Base-by-base conservation (phyloP, 2,888 invertebrate species). In the Megalurothrips usitatus region DNA sequence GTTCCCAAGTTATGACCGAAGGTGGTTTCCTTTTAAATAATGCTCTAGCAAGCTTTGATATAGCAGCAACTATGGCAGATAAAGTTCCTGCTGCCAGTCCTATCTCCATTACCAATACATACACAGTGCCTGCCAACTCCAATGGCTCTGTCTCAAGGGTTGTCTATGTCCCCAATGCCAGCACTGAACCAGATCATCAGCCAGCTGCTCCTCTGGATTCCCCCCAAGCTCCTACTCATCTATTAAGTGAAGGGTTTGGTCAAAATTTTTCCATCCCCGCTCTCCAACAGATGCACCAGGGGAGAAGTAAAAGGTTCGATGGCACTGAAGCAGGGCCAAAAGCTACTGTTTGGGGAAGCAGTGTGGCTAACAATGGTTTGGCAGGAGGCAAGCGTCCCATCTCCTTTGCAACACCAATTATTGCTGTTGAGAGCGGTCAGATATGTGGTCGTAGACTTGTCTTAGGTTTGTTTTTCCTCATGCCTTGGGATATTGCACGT, bases 1-100 rank as follows among this genome's bases (percentile, higher is more conserved):
- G 91, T 63, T 88, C 89, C 8, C 87, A 88, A 81, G 86, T 89
- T 82, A 86, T 89, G 85, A 89, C 89, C 2, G 84, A 86, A 0
- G 87, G 87, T 80, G 91, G 91, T 26, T 91, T 91, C 84, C 86
- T 91, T 17, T 83, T 90, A 81, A 91, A 91, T 83, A 87, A 87
- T 83, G 85, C 83, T 8, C 81, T 85, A 48, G 83, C 82, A 47
- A 82, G 82, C n/a, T 84, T 82, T 58, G 78, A 82, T n/a, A 82
- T 82, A n/a, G 17, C n/a, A 19, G n/a, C 68, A 12, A 11, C 26
- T 26, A 26, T 12, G 4, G 12, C 68, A n/a, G 12, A 75, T 23
- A 23, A 26, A 26, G 10, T 26, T 26, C 12, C 26, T 26, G 26
- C 11, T 75, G 68, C 23, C 19, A 75, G 23, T 75, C 23, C 68